These are phyloP conservation scores for Sphenopsis melanotis DNA, from an alignment of 2,797 vertebrate genomes.

Conservation along the genomic window DNA sequence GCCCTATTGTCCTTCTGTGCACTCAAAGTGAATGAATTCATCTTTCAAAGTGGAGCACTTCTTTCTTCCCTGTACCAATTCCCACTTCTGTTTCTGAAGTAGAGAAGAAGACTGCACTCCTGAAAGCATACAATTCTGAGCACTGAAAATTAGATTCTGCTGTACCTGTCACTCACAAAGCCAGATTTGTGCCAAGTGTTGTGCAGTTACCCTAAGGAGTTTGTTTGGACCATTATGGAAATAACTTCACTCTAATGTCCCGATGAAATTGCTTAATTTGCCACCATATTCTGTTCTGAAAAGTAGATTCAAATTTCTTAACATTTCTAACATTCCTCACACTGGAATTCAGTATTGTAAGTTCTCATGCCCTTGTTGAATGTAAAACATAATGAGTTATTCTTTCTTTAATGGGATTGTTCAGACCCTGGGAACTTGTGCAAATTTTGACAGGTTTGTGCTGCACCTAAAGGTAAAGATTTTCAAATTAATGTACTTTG, in stretches of 20 bases:
- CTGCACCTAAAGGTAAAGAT: neutral
- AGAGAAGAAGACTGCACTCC: neutral
- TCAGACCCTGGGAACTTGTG: fast-evolving
- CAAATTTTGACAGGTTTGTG: neutral
- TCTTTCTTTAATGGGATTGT: neutral
- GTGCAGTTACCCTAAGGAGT: neutral
- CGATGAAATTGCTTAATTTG: neutral
- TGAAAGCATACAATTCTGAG: neutral
- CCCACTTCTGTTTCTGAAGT: slow-evolving; percentile 30
- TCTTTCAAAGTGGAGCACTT: slow-evolving; percentile 33
- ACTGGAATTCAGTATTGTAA: neutral
- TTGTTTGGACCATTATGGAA: neutral
- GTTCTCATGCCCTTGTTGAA: neutral
- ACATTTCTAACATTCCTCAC: neutral
- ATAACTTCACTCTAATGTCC: neutral
- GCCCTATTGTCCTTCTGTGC: slow-evolving; percentile 29
- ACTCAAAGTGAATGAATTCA: slow-evolving; percentile 33
- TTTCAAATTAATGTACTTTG: neutral
- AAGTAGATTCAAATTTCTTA: neutral
- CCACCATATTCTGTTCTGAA: neutral
- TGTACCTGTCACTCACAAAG: neutral
- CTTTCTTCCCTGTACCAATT: slow-evolving; percentile 9
- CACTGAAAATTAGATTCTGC: slow-evolving; percentile 3
- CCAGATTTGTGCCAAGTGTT: neutral
- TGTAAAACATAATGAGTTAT: neutral